Base-by-base conservation (phyloP, 2,888 invertebrate species). In the Dorcus hopei region DNA sequence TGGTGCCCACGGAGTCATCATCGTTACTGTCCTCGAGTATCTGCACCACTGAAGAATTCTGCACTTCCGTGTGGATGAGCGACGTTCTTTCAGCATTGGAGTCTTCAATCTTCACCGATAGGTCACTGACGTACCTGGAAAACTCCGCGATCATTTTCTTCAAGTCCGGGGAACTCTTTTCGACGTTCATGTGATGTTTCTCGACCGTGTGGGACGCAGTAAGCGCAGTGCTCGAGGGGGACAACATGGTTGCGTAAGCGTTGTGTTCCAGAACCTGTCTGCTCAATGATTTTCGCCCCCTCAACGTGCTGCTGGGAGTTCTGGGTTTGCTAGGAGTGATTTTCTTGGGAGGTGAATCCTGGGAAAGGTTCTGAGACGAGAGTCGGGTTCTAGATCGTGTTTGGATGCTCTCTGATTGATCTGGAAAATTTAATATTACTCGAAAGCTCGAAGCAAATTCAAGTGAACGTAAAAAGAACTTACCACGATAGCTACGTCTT, bases 251-350 rank as follows among this genome's bases (percentile, higher is more conserved):
- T 9, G 59, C 42, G 49, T 52, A 49, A 2, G 55, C 48, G 48
- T 59, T 59, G 33, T 51, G 47, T 40, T 56, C 56, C 14, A 59
- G 26, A 9, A 59, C 59, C 55, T 52, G 55, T 39, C 59, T 55
- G 26, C 59, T 59, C 3, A 59, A 43, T 16, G 59, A 59, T 43
- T 53, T 59, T 4, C 59, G 51, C 42, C 39, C 41, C 41, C 38
- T 51, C 8, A 57, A 7, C 16, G 23, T 52, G 9, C 45, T 23
- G 2, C 51, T 19, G 14, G 47, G 47, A 47, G 51, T 50, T 45
- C 50, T 42, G 9, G 43, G 42, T 6, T 6, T 26, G 9, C 45
- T 23, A 11, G 43, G 11, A 43, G 16, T 52, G 5, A 19, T 26
- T 43, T 23, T 19, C 8, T 43, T 45, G 39, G 41, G 5, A 19